These are phyloP conservation scores for Leucophenga montana DNA, from an alignment of 2,888 invertebrate genomes.

Conservation along the genomic window DNA sequence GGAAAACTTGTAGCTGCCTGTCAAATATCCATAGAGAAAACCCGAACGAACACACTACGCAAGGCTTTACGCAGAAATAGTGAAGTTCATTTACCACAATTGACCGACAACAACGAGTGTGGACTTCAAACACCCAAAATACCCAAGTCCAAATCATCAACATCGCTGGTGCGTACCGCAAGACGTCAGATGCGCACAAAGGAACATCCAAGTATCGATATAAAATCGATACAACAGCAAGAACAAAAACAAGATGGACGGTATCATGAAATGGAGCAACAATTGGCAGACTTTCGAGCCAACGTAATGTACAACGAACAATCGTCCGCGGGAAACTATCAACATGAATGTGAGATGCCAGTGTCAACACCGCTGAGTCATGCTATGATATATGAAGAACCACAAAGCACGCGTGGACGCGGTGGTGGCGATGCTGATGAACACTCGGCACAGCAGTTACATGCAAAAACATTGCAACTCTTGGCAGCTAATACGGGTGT, in stretches of 20 bases:
- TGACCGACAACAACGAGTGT: constrained; percentile 32
- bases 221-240: constrained; percentile 26
- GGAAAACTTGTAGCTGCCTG: neutral
- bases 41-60: neutral
- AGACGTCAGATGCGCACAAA: constrained; percentile 45
- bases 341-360: neutral
- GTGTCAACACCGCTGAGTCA: constrained; percentile 13
- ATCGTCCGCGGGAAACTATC: neutral
- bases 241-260: constrained; percentile 4
- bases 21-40: constrained; percentile 13
- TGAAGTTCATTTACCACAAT: constrained; percentile 42
- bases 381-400: neutral
- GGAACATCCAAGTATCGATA: constrained; percentile 41
- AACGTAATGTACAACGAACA: neutral
- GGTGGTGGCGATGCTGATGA: too few species aligned
- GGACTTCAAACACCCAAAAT: constrained; percentile 3
- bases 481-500: constrained; percentile 42
- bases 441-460: too few species aligned
- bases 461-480: too few species aligned
- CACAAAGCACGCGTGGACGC: too few species aligned
- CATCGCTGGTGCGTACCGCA: constrained; percentile 51
- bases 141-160: constrained; percentile 40
- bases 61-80: neutral
- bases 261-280: neutral
- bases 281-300: neutral